Percentiles rank a stretch among this genome's conserved stretches.
phyloP scores from a whole-genome alignment of 1,140 invertebrate species.

The Ceratina japonica region DNA sequence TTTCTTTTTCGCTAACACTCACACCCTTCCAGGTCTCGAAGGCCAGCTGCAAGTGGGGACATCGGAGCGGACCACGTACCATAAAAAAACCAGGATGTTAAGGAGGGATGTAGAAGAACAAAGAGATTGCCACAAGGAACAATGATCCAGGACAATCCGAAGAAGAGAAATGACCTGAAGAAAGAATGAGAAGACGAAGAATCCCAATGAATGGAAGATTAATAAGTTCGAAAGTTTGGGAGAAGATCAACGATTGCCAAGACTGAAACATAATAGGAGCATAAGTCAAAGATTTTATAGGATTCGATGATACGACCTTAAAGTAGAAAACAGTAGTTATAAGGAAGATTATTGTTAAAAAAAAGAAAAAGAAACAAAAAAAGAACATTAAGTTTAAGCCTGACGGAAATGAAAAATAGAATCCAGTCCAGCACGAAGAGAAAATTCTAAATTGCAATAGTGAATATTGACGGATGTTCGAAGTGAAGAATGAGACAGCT shows the following conservation, averaged over 20 bases:
- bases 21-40: slow-evolving; percentile 75
- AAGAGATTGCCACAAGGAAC: not conserved
- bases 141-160: not conserved
- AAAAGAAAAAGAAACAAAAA: not conserved
- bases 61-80: no score
- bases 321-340: not conserved
- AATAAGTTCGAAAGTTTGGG: not conserved
- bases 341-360: not conserved
- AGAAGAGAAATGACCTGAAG: not conserved
- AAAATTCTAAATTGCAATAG: no score
- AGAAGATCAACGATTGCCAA: not conserved
- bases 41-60: not conserved
- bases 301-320: not conserved
- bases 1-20: slow-evolving; percentile 78
- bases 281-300: not conserved
- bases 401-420: not conserved
- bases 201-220: not conserved
- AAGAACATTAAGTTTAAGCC: not conserved
- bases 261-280: not conserved
- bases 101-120: not conserved
- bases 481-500: not conserved
- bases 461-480: no score
- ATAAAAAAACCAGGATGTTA: not conserved
- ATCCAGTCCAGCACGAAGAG: not conserved
- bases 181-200: not conserved